These are phyloP conservation scores for Conchocele bisecta DNA, from an alignment of 2,888 invertebrate genomes.

Conservation along the genomic window DNA sequence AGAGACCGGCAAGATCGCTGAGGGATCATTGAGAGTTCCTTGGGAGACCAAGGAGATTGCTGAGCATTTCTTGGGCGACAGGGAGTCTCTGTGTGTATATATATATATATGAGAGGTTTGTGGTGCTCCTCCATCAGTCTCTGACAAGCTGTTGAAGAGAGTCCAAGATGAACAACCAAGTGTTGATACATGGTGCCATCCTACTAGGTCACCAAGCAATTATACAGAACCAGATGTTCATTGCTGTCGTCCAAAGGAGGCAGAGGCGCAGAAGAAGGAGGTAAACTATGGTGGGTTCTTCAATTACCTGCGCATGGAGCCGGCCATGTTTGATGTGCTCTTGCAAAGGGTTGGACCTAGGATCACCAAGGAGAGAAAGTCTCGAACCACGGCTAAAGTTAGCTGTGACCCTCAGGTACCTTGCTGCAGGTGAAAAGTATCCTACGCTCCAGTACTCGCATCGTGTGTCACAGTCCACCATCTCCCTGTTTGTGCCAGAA, in stretches of 20 bases:
- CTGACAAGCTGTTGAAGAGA: background rate
- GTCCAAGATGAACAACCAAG: conserved; percentile 7
- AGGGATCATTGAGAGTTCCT: background rate
- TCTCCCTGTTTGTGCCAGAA: too few relatives aligned
- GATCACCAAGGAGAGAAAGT: too few relatives aligned
- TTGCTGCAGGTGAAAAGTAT: too few relatives aligned
- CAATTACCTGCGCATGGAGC: too few relatives aligned
- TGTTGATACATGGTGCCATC: background rate
- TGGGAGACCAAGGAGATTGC: background rate
- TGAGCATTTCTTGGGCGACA: background rate
- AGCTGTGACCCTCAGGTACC: too few relatives aligned
- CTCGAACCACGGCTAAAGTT: too few relatives aligned
- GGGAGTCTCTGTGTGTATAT: background rate
- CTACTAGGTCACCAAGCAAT: conserved; percentile 8
- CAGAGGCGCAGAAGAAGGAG: background rate
- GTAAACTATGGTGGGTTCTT: too few relatives aligned
- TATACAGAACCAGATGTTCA: conserved; percentile 2
- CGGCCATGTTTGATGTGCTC: too few relatives aligned
- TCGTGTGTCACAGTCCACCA: too few relatives aligned
- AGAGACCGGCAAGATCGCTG: background rate
- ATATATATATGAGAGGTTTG: too few relatives aligned
- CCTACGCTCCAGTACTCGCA: too few relatives aligned
- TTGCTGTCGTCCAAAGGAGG: conserved; percentile 2
- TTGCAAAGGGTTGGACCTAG: too few relatives aligned
- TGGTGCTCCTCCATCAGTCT: background rate